Base-by-base conservation (phyloP, 2,113 vertebrate species). In the Callipepla squamata region DNA sequence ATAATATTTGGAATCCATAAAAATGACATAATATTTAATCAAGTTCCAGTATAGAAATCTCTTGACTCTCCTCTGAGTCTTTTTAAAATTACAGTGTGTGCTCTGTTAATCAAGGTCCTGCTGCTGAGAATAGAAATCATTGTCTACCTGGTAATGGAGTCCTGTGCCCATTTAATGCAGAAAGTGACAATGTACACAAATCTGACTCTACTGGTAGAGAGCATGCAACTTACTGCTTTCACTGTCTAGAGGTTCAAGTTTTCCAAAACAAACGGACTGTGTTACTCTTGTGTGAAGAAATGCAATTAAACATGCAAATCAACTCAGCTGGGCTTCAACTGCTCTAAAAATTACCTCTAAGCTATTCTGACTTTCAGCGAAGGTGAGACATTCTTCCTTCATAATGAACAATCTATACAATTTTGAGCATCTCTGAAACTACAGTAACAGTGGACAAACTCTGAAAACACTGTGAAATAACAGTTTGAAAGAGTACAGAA, bases 1-100 rank as follows among this genome's bases (percentile, higher is more conserved):
- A 81, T 55, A 92, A 44, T 92, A 91, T 90, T 93, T 94, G 94
- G 74, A 96, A 95, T 80, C 63, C 65, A 95, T 89, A 91, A 79
- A 93, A 94, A 85, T 80, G 47, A 93, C 89, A 84, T 30, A 95
- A 87, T n/a, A 62, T 67, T 96, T 92, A 88, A 95, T 95, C 86
- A 91, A 74, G 66, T 87, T 87, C 61, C 47, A 87, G 42, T 76
- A 66, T 67, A 93, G 78, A 91, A 92, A 80, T 80, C 76, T 93
- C 69, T 78, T 85, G 59, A 55, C 34, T 87, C 30, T 91, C 65
- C 55, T 78, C 47, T 45, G 70, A 88, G 80, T 78, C 74, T 94
- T 90, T 48, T 80, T 79, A 0, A 81, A 92, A 80, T 90, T 93
- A 82, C 36, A 86, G 59, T 22, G 8, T 70, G 50, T 76, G 42